phyloP scores from a whole-genome alignment of 2,113 vertebrate genomes.

The Petrocephalus zakoni region DNA sequence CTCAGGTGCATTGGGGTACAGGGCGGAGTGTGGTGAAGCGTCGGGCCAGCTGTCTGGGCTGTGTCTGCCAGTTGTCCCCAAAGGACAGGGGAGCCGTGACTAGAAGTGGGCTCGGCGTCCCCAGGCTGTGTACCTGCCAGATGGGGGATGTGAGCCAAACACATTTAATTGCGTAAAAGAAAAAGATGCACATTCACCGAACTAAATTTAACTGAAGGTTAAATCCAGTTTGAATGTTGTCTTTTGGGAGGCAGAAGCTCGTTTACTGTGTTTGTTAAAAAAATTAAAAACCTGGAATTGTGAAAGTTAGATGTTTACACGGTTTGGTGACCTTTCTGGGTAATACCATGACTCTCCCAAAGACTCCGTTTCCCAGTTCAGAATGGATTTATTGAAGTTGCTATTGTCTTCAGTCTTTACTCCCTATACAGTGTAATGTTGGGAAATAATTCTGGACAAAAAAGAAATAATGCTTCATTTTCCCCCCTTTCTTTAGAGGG shows the following conservation, averaged over 20 bases:
- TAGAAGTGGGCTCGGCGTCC: slow-evolving; percentile 45
- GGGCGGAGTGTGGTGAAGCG: slow-evolving; percentile 39
- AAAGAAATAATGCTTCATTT: neutral
- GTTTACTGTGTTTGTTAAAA: slow-evolving; percentile 12
- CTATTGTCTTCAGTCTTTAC: neutral
- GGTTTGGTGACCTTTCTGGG: neutral
- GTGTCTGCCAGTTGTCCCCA: slow-evolving; percentile 58
- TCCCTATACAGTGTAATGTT: neutral
- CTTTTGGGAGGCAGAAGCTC: slow-evolving; percentile 20
- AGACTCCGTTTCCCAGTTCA: neutral
- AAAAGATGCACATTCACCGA: slow-evolving; percentile 25
- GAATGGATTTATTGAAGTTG: slow-evolving; percentile 2
- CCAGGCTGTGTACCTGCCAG: slow-evolving; percentile 52
- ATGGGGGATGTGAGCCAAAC: slow-evolving; percentile 39
- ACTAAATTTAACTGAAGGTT: slow-evolving; percentile 26
- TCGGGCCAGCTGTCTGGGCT: slow-evolving; percentile 56
- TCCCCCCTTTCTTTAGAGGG: slow-evolving; percentile 62
- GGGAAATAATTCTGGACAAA: neutral
- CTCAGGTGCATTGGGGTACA: slow-evolving; percentile 43
- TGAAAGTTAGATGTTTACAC: neutral
- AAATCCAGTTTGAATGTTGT: slow-evolving; percentile 26
- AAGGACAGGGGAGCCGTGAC: slow-evolving; percentile 52
- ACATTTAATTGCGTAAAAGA: slow-evolving; percentile 40
- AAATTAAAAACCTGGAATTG: neutral
- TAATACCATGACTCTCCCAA: neutral